These are phyloP conservation scores for Drosophila repletoides DNA, from an alignment of 1,140 invertebrate genomes.

Conservation along the genomic window DNA sequence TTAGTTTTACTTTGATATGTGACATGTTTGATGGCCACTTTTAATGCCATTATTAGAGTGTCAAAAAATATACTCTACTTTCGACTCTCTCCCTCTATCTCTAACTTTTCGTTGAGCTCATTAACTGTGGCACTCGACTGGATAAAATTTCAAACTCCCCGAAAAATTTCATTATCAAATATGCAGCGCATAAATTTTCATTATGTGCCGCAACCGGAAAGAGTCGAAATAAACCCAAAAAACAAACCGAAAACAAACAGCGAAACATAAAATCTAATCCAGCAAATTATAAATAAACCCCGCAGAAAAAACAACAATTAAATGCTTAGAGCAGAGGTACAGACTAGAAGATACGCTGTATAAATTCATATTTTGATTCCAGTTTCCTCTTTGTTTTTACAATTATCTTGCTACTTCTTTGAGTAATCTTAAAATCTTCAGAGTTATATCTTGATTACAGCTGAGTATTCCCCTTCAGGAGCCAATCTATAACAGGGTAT, in stretches of 20 bases:
- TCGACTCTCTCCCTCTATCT: not conserved
- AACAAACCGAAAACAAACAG: slow-evolving; percentile 10
- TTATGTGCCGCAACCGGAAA: slow-evolving; percentile 13
- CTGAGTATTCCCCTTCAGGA: no score
- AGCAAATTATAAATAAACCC: slow-evolving; percentile 36
- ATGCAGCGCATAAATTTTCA: slow-evolving; percentile 2
- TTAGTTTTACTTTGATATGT: slow-evolving; percentile 47
- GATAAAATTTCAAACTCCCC: not conserved
- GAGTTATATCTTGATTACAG: no score
- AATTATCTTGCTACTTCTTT: no score
- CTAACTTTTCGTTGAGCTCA: not conserved
- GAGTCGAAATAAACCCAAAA: slow-evolving; percentile 3
- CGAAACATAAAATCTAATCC: slow-evolving; percentile 22
- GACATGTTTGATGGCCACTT: slow-evolving; percentile 47
- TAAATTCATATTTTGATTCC: not conserved
- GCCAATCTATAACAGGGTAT: no score
- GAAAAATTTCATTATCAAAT: slow-evolving; percentile 1
- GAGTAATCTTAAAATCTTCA: no score
- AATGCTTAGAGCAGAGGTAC: not conserved
- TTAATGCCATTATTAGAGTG: slow-evolving; percentile 20
- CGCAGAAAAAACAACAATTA: not conserved
- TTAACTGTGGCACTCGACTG: not conserved
- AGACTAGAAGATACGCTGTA: not conserved
- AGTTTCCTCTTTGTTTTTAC: no score
- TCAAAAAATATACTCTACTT: not conserved